Base-by-base conservation (phyloP, 2,888 invertebrate species). In the Noctua fimbriata region DNA sequence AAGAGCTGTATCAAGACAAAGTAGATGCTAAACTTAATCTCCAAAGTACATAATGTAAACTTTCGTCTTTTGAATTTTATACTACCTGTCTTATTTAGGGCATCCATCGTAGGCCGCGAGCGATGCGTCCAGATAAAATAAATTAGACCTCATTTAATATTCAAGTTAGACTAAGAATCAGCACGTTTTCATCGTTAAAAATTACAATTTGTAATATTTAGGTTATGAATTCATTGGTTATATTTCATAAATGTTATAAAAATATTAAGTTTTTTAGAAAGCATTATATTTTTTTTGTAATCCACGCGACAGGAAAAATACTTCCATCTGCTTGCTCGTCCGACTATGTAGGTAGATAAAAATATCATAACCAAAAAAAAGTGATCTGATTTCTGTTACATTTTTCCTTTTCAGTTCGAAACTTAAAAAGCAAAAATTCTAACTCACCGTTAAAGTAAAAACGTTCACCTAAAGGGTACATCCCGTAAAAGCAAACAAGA, bases 401-500 rank as follows among this genome's bases (percentile, higher is more conserved):
- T 44, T n/a, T 67, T 67, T n/a, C 4, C 9, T n/a, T 32, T 21
- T 21, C 10, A 67, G 18, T 2, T 67, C 3, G 7, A 10, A n/a
- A 28, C n/a, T 2, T 18, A 18, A 44, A 71, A 63, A 10, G 21
- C 12, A 18, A 52, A 73, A 18, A 69, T 6, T n/a, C 21, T 24
- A 49, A 21, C 58, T 28, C 18, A 44, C 1, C 28, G 49, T 36
- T 10, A n/a, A 70, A 28, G 18, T 52, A 65, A 79, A 79, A 79
- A 66, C 65, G 28, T 69, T 60, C 32, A 60, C 65, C 41, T 65
- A 58, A 73, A 84, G 41, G 49, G 21, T 28, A 49, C n/a, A 24
- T 49, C 63, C 36, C 24, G 36, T 71, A 1, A 72, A 84, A 65
- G 79, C 70, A 82, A 84, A 84, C 84, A 82, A 82, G 69, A 70